Evolutionary conservation across 2,113 vertebrate species (phyloP), one percentile per base, ranked within the genome.

Genomic region (Hyaena hyaena): DNA sequence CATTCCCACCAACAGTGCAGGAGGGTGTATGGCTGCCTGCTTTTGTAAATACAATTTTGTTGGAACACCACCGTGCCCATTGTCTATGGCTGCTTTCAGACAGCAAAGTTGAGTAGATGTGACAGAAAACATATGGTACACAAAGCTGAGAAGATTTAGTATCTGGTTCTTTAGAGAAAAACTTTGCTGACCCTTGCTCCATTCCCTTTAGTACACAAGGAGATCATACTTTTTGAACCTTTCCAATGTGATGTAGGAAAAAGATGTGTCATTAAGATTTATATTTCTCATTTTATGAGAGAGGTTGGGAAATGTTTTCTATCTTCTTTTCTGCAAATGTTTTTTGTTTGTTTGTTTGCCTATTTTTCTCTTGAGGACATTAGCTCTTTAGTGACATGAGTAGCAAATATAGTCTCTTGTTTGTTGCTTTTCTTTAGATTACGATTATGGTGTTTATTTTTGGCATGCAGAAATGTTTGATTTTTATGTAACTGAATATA

Each of bases 1-100:
- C n/a, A n/a, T n/a, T n/a, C n/a, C n/a, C n/a, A n/a, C n/a, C n/a
- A n/a, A n/a, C n/a, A n/a, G n/a, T n/a, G n/a, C n/a, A n/a, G n/a
- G n/a, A n/a, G n/a, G n/a, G n/a, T n/a, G n/a, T 16, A 50, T 58
- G 24, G 7, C 43, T 17, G 2, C 19, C 12, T 88, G 5, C 14
- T 95, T 93, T 84, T 79, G 14, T 83, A 55, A 96, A 94, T 39
- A 63, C 45, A 63, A 45, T 79, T 83, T 86, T 82, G n/a, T 65
- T 81, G 39, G 39, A 63, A 19, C 39, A 43, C 19, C 79, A 23
- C 5, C 17, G 50, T 50, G 23, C 10, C 21, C 24, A n/a, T 43
- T 93, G 35, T 43, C 9, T 87, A 7, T 3, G 2, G 39, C 14
- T 87, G 55, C 33, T 93, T 71, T 87, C 14, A 95, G 69, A 89